Conservation (phyloP, 1,140 invertebrate genomes). For the Ceratina japonica region DNA sequence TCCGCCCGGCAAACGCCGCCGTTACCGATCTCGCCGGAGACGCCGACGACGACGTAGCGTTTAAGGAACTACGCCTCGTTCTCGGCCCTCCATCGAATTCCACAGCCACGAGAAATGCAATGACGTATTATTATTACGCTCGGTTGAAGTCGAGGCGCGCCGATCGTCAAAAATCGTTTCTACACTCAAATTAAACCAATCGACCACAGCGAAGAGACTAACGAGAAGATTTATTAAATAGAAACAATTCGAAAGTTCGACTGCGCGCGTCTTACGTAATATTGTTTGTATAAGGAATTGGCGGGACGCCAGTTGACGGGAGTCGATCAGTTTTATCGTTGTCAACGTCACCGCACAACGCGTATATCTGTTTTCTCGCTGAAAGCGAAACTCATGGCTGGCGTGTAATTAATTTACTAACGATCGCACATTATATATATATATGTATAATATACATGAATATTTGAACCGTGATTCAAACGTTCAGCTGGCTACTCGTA, state of each 20-base stretch:
- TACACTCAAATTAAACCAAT: no score
- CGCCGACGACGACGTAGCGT: conserved; percentile 65
- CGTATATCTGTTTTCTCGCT: background rate
- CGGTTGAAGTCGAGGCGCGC: no score
- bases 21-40: conserved; percentile 65
- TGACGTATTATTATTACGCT: background rate
- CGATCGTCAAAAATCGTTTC: background rate
- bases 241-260: conserved; percentile 5
- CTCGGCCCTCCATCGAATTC: conserved; percentile 17
- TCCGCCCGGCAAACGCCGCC: conserved; percentile 65
- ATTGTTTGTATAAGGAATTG: background rate
- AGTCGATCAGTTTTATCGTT: background rate
- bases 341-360: conserved; percentile 3
- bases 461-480: no score
- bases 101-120: background rate
- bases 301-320: background rate
- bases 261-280: background rate
- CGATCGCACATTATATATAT: no score
- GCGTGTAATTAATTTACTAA: no score
- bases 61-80: conserved; percentile 42
- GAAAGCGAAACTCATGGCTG: background rate
- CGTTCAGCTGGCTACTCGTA: no score
- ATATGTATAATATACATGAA: no score
- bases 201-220: conserved; percentile 1
- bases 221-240: conserved; percentile 7